Evolutionary conservation across 2,113 vertebrate genomes (phyloP).

Genomic region (Oryzias javanicus): DNA sequence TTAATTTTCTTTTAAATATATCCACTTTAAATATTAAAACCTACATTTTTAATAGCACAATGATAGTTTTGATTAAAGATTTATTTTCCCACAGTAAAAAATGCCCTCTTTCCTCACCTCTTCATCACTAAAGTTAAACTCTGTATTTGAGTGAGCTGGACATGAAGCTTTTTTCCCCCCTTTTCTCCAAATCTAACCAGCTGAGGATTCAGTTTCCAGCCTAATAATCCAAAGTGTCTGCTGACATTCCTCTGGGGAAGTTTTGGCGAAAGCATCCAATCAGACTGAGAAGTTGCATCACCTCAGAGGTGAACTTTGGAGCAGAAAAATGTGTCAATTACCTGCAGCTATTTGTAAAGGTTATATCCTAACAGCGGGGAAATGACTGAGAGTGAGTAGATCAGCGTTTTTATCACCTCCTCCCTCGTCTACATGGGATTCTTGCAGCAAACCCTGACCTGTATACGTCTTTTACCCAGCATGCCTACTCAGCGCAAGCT

Average conservation of each 20-base stretch:
- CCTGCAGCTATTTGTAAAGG: slow-evolving; percentile 20
- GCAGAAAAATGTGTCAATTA: slow-evolving; percentile 19
- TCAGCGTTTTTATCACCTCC: slow-evolving; percentile 17
- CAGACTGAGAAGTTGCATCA: slow-evolving; percentile 1
- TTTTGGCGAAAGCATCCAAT: slow-evolving; percentile 1
- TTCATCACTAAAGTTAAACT: too few species aligned
- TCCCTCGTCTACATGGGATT: slow-evolving; percentile 4
- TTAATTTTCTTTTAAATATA: too few species aligned
- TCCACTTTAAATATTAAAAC: too few species aligned
- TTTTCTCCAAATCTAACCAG: neutral
- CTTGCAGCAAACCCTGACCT: slow-evolving; percentile 14
- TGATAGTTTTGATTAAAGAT: too few species aligned
- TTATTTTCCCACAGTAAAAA: too few species aligned
- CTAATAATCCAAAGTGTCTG: neutral
- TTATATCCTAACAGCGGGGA: slow-evolving; percentile 9
- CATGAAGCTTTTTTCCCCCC: neutral
- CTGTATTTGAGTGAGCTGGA: neutral
- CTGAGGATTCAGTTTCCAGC: neutral
- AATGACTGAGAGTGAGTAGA: slow-evolving; percentile 23
- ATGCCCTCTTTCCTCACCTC: too few species aligned
- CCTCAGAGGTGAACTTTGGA: slow-evolving; percentile 6
- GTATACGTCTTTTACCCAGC: neutral
- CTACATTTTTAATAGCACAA: too few species aligned
- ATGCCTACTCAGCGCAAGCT: neutral
- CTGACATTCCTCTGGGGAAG: slow-evolving; percentile 2